Evolutionary conservation across 2,888 invertebrate genomes (phyloP), one percentile per base, ranked within the genome.

Genomic region (Shargacucullia verbasci): DNA sequence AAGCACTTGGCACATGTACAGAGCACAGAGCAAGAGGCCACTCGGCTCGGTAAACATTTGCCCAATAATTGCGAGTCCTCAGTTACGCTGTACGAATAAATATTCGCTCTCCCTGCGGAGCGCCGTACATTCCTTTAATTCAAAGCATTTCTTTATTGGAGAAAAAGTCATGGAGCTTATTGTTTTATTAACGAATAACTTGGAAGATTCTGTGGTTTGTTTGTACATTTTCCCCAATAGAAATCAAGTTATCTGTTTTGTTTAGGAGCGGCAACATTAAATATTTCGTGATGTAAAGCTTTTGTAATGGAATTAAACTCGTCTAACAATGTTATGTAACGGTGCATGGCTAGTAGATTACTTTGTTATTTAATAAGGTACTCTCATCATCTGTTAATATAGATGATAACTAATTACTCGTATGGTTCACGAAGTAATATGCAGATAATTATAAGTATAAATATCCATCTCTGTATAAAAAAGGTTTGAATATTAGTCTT

Each of bases 11-110:
- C 86, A 86, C 87, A 83, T 83, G 86, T 82, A 83, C 83, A 75
- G 82, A 77, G 78, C 79, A 71, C 73, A 75, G 80, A 85, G 86
- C 83, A 83, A 84, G 80, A 81, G 87, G 82, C 87, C 85, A 88
- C 90, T 92, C 83, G 84, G 78, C 81, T 86, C 70, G 72, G 89
- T 86, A 91, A 92, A 92, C 88, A 90, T 92, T 93, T 91, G 85
- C 86, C 90, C 92, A 90, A 91, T 92, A 90, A 93, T 91, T 92
- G 90, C 86, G 85, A 88, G 87, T 89, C 87, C 82, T 88, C 86
- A 84, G 89, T 87, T 86, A 90, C 89, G 87, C 84, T 84, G 70
- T 80, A 84, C 81, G 89, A 91, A 91, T 91, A 91, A 89, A 89
- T 90, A 90, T 87, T 85, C 84, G 74, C 78, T 81, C 80, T 78